Evolutionary conservation across 1,140 invertebrate genomes (phyloP).

Genomic region (Rhopalosiphum maidis): DNA sequence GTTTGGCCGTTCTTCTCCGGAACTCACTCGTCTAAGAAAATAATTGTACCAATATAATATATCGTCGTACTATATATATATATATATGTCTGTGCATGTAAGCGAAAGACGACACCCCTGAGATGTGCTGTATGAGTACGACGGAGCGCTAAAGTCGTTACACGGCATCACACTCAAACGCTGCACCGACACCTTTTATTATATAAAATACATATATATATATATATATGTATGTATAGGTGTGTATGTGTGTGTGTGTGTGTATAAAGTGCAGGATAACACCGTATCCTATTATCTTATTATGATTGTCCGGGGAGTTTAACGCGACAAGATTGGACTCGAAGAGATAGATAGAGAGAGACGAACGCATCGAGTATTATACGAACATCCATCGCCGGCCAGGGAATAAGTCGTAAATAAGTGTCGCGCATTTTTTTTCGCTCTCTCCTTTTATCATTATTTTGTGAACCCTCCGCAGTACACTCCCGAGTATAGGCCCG

Average conservation of each 20-base stretch:
- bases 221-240: neutral
- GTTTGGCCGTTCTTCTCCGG: neutral
- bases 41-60: neutral
- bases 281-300: slow-evolving; percentile 55
- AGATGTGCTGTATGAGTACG: slow-evolving; percentile 22
- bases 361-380: neutral
- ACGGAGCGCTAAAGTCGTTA: slow-evolving; percentile 48
- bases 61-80: neutral
- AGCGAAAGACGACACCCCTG: slow-evolving; percentile 37
- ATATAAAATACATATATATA: slow-evolving; percentile 2
- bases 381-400: slow-evolving; percentile 42
- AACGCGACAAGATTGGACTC: slow-evolving; percentile 52
- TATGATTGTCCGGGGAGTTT: slow-evolving; percentile 57
- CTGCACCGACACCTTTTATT: neutral
- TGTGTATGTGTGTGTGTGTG: neutral
- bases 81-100: neutral
- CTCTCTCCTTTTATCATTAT: slow-evolving; percentile 3
- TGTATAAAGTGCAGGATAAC: neutral
- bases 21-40: neutral
- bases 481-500: neutral
- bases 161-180: neutral
- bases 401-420: slow-evolving; percentile 57
- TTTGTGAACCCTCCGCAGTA: neutral
- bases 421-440: neutral
- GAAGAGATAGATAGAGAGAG: neutral